Conservation (phyloP, 2,797 vertebrate genomes). For the Danio tinwini region DNA sequence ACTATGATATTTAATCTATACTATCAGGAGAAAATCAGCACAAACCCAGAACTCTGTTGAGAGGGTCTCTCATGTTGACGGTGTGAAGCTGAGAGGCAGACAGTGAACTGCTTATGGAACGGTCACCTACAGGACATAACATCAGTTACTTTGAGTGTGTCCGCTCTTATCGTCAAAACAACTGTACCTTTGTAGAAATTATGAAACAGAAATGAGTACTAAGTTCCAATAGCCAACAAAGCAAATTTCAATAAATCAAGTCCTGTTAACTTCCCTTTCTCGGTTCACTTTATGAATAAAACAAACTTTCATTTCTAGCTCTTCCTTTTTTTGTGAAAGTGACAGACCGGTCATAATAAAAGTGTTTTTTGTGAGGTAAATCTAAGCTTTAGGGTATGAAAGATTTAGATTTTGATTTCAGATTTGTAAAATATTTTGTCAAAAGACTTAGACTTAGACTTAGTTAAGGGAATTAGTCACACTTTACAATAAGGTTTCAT, state of each 20-base stretch:
- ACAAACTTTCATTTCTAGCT: not conserved
- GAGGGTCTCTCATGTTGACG: constrained; percentile 94
- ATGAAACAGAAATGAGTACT: not conserved
- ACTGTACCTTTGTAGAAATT: not conserved
- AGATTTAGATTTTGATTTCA: not conserved
- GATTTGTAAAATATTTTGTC: too few species aligned
- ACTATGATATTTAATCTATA: not conserved
- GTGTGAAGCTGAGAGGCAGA: constrained; percentile 97
- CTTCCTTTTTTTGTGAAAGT: constrained; percentile 12
- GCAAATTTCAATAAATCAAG: not conserved
- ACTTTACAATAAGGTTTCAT: too few species aligned
- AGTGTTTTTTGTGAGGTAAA: not conserved
- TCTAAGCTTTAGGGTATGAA: not conserved
- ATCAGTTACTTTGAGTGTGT: not conserved
- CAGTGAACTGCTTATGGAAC: constrained; percentile 94
- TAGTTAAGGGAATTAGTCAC: too few species aligned
- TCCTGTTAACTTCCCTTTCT: constrained; percentile 4
- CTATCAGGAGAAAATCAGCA: constrained; percentile 1
- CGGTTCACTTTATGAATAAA: not conserved
- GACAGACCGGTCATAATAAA: not conserved
- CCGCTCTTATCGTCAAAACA: not conserved
- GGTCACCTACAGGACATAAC: constrained; percentile 77
- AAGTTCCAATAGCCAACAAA: not conserved
- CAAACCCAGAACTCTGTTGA: constrained; percentile 95
- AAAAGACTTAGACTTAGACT: too few species aligned